These are phyloP conservation scores for Pica pica DNA, from an alignment of 2,113 vertebrate species.

Conservation along the genomic window DNA sequence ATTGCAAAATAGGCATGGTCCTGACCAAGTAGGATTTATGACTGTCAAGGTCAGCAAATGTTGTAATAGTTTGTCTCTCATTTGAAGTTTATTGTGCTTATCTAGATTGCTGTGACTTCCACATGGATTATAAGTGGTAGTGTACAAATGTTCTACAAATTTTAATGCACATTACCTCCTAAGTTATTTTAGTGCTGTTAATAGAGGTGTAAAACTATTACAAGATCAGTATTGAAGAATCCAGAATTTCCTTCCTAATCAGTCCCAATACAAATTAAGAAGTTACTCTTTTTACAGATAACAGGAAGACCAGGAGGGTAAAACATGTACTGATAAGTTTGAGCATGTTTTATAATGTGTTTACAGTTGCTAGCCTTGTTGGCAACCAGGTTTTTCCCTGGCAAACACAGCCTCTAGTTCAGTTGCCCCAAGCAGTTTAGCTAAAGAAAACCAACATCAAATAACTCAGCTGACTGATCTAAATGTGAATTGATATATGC, in stretches of 20 bases:
- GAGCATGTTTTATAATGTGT: not conserved
- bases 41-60: not conserved
- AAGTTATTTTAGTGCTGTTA: not conserved
- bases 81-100: not conserved
- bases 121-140: not conserved
- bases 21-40: not conserved
- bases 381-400: not conserved
- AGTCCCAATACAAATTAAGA: not conserved
- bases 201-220: not conserved
- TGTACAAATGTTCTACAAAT: not conserved
- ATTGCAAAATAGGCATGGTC: not conserved
- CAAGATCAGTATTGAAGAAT: not conserved
- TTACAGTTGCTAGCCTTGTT: not conserved
- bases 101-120: not conserved
- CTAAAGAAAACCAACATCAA: not conserved
- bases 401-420: not conserved
- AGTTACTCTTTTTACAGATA: not conserved
- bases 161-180: not conserved
- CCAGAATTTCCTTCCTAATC: not conserved
- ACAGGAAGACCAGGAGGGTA: not conserved
- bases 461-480: not conserved
- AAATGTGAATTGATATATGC: not conserved
- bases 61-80: not conserved
- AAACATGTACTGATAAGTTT: not conserved
- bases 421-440: not conserved